These are phyloP conservation scores for Bombyx mandarina DNA, from an alignment of 1,140 invertebrate species.

Conservation along the genomic window DNA sequence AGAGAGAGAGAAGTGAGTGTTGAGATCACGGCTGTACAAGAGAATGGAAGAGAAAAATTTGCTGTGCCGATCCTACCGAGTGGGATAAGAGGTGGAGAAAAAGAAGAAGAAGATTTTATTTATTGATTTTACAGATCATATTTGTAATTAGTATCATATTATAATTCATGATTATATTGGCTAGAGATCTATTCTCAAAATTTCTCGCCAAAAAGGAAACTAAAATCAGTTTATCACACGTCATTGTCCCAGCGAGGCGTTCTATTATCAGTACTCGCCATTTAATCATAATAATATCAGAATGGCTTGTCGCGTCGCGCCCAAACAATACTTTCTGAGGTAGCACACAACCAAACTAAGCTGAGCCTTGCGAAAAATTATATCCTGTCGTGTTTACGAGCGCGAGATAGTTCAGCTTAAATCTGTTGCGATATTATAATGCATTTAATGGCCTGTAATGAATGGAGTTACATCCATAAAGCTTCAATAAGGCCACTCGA, in stretches of 20 bases:
- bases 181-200: too few relatives aligned
- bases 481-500: slow-evolving; percentile 62
- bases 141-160: rapidly evolving
- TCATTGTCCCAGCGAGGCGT: slow-evolving; percentile 21
- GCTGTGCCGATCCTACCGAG: too few relatives aligned
- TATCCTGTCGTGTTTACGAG: slow-evolving; percentile 18
- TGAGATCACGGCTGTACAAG: too few relatives aligned
- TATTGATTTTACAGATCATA: too few relatives aligned
- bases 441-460: slow-evolving; percentile 67
- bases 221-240: slow-evolving; percentile 17
- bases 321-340: slow-evolving; percentile 61
- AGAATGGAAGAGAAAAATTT: too few relatives aligned
- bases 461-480: slow-evolving; percentile 68
- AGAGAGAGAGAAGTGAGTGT: too few relatives aligned
- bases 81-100: too few relatives aligned
- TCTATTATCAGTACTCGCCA: slow-evolving; percentile 50
- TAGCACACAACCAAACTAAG: slow-evolving; percentile 33
- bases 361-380: slow-evolving; percentile 28
- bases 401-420: slow-evolving; percentile 23
- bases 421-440: slow-evolving; percentile 50
- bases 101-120: too few relatives aligned
- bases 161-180: too few relatives aligned
- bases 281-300: slow-evolving; percentile 56
- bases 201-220: too few relatives aligned
- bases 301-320: slow-evolving; percentile 59